A percentile compares a stretch with the other conserved stretches of the same genome.
Conservation (phyloP, 2,797 vertebrate species). For the Phrynocephalus vlangalii region DNA sequence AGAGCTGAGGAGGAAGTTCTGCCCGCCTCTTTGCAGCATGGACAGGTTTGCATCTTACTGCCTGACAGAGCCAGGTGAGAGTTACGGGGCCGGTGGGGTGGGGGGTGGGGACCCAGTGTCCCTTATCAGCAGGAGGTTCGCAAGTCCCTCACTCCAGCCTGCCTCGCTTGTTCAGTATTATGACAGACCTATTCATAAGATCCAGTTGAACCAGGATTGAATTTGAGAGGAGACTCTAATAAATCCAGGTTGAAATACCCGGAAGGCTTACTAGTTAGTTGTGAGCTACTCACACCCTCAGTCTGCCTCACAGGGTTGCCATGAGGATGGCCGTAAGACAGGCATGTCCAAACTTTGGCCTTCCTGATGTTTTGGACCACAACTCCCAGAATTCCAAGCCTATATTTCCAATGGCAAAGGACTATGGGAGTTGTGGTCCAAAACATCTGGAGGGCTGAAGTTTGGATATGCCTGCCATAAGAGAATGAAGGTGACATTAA, state of each 20-base stretch:
- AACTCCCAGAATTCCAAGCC: too few species aligned
- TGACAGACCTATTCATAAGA: too few species aligned
- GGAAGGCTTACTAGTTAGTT: neutral
- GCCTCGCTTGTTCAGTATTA: neutral
- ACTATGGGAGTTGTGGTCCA: too few species aligned
- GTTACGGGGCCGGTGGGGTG: neutral
- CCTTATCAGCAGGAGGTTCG: too few species aligned
- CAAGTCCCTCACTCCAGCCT: neutral
- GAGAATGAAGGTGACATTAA: too few species aligned
- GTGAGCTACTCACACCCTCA: neutral
- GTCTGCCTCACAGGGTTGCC: neutral
- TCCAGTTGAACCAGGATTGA: neutral
- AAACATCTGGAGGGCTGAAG: too few species aligned
- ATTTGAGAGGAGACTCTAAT: neutral
- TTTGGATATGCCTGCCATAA: too few species aligned
- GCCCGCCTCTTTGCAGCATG: conserved; percentile 92
- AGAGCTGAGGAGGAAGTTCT: conserved; percentile 88
- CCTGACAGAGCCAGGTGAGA: conserved; percentile 95
- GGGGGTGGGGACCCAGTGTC: neutral
- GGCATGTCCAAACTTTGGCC: too few species aligned
- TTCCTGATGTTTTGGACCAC: too few species aligned
- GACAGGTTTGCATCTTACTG: conserved; percentile 96
- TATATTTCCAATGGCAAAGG: too few species aligned
- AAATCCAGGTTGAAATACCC: neutral
- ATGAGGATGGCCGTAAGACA: too few species aligned